Conservation (phyloP, 2,113 vertebrate genomes). For the Bagarius yarrelli region DNA sequence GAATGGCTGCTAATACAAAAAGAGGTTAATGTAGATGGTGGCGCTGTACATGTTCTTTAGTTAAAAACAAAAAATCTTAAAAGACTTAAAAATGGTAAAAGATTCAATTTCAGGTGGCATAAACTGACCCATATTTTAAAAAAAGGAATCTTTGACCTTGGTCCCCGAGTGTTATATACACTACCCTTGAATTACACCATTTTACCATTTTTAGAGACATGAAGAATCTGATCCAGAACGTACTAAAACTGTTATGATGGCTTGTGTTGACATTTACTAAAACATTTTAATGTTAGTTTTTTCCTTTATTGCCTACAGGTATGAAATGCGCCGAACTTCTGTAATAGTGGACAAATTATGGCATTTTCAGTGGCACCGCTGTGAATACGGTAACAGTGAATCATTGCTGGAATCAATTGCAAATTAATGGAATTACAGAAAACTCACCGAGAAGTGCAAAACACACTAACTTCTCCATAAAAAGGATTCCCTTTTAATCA, state of each 20-base stretch:
- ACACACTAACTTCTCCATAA: neutral
- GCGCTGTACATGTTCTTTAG: too few relatives aligned
- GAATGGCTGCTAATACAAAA: too few relatives aligned
- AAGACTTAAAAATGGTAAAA: too few relatives aligned
- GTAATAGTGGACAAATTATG: slow-evolving; percentile 26
- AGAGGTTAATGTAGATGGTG: too few relatives aligned
- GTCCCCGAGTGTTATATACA: too few relatives aligned
- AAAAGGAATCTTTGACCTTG: too few relatives aligned
- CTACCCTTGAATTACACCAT: too few relatives aligned
- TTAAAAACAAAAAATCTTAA: too few relatives aligned
- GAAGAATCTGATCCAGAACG: neutral
- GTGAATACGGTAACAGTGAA: slow-evolving; percentile 33
- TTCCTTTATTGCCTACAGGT: neutral
- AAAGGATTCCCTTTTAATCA: neutral
- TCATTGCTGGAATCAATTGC: slow-evolving; percentile 37
- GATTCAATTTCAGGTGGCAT: too few relatives aligned
- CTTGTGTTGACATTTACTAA: neutral
- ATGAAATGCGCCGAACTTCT: slow-evolving; percentile 7
- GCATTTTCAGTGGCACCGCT: slow-evolving; percentile 30
- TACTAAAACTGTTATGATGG: neutral
- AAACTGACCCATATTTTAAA: too few relatives aligned
- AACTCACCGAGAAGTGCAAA: neutral
- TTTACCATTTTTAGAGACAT: neutral
- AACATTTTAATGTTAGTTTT: neutral
- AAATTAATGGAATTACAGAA: neutral